Evolutionary conservation across 2,888 invertebrate species (phyloP).

Genomic region (Drosophila anomalipes): DNA sequence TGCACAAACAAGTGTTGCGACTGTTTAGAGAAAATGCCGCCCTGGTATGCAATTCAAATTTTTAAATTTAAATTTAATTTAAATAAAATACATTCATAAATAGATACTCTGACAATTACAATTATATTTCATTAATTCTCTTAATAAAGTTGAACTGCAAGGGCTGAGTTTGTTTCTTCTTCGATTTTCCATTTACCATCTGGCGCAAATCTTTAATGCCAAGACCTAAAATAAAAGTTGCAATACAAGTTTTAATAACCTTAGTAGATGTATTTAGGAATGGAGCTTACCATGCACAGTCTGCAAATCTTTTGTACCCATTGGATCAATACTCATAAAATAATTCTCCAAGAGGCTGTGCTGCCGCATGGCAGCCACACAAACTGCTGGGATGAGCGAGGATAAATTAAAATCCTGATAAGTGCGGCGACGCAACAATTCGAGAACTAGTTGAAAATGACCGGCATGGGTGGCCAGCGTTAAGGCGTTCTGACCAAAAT

Average conservation of each 20-base stretch:
- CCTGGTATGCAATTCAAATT: slow-evolving; percentile 19
- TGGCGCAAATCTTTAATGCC: slow-evolving; percentile 45
- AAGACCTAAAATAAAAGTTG: slow-evolving; percentile 44
- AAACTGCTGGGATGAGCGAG: slow-evolving; percentile 83
- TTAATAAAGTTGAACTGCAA: slow-evolving; percentile 5
- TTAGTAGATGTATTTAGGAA: background rate
- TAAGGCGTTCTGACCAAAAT: slow-evolving; percentile 84
- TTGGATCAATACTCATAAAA: slow-evolving; percentile 66
- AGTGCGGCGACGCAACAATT: slow-evolving; percentile 73
- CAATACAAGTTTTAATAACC: background rate
- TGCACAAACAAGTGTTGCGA: background rate
- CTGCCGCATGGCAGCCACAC: slow-evolving; percentile 79
- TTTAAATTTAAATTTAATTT: background rate
- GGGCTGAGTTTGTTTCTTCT: background rate
- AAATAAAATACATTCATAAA: background rate
- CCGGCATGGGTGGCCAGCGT: slow-evolving; percentile 83
- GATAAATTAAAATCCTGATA: slow-evolving; percentile 83
- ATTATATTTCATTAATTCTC: background rate
- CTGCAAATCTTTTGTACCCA: slow-evolving; percentile 38
- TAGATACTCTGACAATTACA: background rate
- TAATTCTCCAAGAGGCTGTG: slow-evolving; percentile 71
- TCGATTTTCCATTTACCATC: slow-evolving; percentile 39
- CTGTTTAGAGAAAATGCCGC: slow-evolving; percentile 3
- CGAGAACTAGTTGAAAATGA: slow-evolving; percentile 62
- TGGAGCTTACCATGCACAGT: slow-evolving; percentile 76